Conservation (phyloP, 1,140 invertebrate species). For the Drosophila leontia region DNA sequence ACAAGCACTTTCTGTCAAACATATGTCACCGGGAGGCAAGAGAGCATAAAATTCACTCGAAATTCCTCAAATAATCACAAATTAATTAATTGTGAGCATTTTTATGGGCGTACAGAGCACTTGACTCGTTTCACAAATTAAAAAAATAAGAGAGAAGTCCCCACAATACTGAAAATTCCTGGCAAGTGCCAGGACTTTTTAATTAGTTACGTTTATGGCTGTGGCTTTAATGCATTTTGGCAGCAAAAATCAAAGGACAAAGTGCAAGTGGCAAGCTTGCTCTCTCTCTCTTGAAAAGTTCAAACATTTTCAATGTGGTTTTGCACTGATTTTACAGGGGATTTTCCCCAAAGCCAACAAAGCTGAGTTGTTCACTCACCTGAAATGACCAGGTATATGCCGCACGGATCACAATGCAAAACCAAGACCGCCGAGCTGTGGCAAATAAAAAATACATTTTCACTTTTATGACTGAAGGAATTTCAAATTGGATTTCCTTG, state of each 20-base stretch:
- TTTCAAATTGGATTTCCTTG: not conserved
- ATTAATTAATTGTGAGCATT: slow-evolving; percentile 44
- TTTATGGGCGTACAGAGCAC: slow-evolving; percentile 28
- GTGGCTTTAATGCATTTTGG: slow-evolving; percentile 43
- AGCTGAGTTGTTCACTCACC: slow-evolving; percentile 35
- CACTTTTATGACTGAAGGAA: slow-evolving; percentile 24
- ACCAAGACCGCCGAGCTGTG: slow-evolving; percentile 44
- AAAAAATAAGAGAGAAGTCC: slow-evolving; percentile 1
- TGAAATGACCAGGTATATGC: slow-evolving; percentile 45
- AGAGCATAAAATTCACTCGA: slow-evolving; percentile 37
- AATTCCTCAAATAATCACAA: slow-evolving; percentile 35
- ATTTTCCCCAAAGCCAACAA: slow-evolving; percentile 2
- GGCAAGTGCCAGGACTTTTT: slow-evolving; percentile 40
- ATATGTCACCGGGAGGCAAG: slow-evolving; percentile 9
- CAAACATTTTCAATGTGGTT: slow-evolving; percentile 29
- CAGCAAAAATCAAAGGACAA: slow-evolving; percentile 36
- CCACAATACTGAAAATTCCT: slow-evolving; percentile 25
- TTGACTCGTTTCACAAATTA: slow-evolving; percentile 5
- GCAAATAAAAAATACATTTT: slow-evolving; percentile 49
- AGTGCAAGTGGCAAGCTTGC: not conserved
- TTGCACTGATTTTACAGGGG: slow-evolving; percentile 11
- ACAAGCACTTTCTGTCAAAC: slow-evolving; percentile 13
- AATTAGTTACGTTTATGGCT: slow-evolving; percentile 52
- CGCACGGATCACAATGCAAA: slow-evolving; percentile 42
- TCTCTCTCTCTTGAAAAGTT: slow-evolving; percentile 8